Conservation (phyloP, 2,113 vertebrate genomes). For the Rousettus leschenaultii region DNA sequence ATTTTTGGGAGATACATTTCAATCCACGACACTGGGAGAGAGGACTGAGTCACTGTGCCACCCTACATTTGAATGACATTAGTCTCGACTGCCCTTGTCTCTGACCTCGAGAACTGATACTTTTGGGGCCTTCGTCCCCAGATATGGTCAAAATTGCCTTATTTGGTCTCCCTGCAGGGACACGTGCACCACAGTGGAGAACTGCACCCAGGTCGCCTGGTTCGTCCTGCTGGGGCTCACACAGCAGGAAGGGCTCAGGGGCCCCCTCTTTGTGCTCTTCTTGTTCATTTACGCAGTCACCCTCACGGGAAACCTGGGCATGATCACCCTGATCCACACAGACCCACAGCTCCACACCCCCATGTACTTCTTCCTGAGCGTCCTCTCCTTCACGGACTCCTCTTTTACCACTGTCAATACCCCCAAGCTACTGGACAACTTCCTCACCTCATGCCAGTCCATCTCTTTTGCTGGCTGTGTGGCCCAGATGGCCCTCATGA, state of each 20-base stretch:
- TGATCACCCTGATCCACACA: background rate
- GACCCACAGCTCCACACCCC: background rate
- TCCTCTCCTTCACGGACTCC: background rate
- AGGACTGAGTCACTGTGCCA: background rate
- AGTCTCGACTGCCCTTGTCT: background rate
- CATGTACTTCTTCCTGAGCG: background rate
- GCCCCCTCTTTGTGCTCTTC: background rate
- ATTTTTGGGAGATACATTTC: background rate
- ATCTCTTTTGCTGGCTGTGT: constrained; percentile 22
- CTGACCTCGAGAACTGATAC: background rate
- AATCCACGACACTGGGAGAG: background rate
- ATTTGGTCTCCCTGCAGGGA: background rate
- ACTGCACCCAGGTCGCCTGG: background rate
- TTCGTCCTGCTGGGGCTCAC: background rate
- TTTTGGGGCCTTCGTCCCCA: background rate
- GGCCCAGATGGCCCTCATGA: constrained; percentile 23
- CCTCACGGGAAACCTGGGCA: background rate
- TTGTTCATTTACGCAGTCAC: background rate
- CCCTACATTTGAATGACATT: background rate
- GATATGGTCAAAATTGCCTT: background rate
- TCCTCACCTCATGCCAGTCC: constrained; percentile 3
- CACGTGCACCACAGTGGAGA: background rate
- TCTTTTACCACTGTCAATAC: constrained; percentile 1
- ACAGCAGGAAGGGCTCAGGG: background rate
- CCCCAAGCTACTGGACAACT: constrained; percentile 25